phyloP scores from a whole-genome alignment of 2,888 invertebrate species.

The Linnaemya tessellans region DNA sequence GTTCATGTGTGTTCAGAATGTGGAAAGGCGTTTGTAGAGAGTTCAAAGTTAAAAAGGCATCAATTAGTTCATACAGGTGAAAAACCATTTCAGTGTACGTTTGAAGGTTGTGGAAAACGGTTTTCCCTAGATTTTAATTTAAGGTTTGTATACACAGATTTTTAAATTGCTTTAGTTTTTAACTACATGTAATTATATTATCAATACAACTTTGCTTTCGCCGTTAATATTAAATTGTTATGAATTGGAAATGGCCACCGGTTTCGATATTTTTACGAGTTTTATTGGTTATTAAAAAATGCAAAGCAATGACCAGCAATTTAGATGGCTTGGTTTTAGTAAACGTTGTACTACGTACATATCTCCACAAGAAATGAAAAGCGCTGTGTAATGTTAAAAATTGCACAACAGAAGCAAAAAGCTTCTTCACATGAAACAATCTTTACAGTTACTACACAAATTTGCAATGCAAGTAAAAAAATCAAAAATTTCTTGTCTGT shows the following conservation, averaged over 20 bases:
- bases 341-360: no score
- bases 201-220: not conserved
- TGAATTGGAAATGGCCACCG: not conserved
- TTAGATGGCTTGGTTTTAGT: no score
- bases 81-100: conserved; percentile 98
- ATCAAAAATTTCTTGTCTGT: no score
- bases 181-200: not conserved
- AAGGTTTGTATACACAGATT: conserved; percentile 82
- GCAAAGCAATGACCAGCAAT: no score
- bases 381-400: no score
- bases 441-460: no score
- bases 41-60: conserved; percentile 97
- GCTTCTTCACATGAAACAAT: no score
- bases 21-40: conserved; percentile 98
- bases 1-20: conserved; percentile 99
- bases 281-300: no score
- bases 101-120: conserved; percentile 98
- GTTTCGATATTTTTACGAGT: no score
- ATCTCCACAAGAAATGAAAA: no score
- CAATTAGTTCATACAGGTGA: conserved; percentile 98
- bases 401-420: no score
- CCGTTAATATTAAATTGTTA: not conserved
- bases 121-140: conserved; percentile 98
- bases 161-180: not conserved
- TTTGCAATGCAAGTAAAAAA: no score